Evolutionary conservation across 2,888 invertebrate genomes (phyloP), one percentile per base, ranked within the genome.

Genomic region (Thereva nobilitata): DNA sequence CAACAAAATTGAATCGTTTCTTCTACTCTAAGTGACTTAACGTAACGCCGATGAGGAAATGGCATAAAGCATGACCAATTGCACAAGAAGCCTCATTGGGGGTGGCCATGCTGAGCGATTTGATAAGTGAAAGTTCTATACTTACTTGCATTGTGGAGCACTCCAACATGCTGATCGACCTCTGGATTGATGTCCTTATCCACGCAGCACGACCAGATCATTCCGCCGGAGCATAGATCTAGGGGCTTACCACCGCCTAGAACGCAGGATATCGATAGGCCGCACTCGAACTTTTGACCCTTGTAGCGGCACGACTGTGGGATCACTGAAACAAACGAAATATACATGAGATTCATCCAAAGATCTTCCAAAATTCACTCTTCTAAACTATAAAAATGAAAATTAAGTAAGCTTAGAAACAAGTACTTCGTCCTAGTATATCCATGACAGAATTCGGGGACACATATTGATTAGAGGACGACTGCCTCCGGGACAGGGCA

Each of bases 191-290:
- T 84, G 77, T 91, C 89, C 71, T 87, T 84, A 78, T 93, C 92
- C 7, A 95, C 91, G 76, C 95, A 95, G 79, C 95, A 95, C 4
- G 93, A 91, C 95, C 95, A 95, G 73, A 95, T 93, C 87, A 95
- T 89, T 63, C 95, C 95, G 34, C 95, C 95, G 8, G 92, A 93
- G 79, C 95, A 95, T 0, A 95, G 84, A 80, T 95, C 95, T 76
- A 95, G 80, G 1, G 95, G 94, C 72, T 91, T 88, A 4, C 93
- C 92, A 1, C 95, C 95, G 4, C 91, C 89, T 66, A 95, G 83
- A 8, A 95, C 93, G 79, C 95, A 95, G 69, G 93, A 92, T 74
- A 95, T 92, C 79, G 93, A 93, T 70, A 95, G 84, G 0, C 94
- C 93, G 76, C 95, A 95, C 72, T 93, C 90, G 83, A 91, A 95